Evolutionary conservation across 2,797 vertebrate species (phyloP), one percentile per base, ranked within the genome.

Genomic region (Phyllotis vaccarum): DNA sequence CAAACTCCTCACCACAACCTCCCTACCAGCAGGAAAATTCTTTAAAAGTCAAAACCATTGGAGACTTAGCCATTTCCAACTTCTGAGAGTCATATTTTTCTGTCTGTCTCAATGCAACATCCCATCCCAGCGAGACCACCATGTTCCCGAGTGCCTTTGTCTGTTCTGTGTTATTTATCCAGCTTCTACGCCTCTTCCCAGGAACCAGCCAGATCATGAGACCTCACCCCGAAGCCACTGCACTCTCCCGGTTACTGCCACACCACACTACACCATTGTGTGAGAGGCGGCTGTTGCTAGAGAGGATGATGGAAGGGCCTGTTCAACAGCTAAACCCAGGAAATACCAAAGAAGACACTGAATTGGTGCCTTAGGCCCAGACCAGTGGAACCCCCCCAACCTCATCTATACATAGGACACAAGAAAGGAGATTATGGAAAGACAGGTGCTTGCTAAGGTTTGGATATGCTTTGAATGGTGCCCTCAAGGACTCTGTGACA

Each of bases 91-190:
- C n/a, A 12, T 66, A 27, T 29, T 54, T 88, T 29, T 58, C 27
- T 1, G 3, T 49, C n/a, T 49, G 2, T 31, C 60, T 72, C 46
- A 31, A 72, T 72, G 27, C 43, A 22, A 40, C 4, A 12, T 70
- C 70, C 43, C 43, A 91, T 43, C 12, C 62, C 87, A 72, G 14
- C 2, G 31, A 89, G 68, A 87, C 22, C 22, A 54, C 46, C 43
- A 78, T 56, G 19, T 21, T 93, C 43, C 54, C 31, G 10, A n/a
- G 31, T 49, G 7, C 54, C n/a, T 90, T 64, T 68, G 49, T 81
- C 27, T 76, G 64, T 76, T 82, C n/a, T 96, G n/a, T 72, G 81
- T 91, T 83, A 62, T 79, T 27, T 43, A 60, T 27, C 58, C 40
- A 37, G 29, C 54, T 22, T 16, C 13, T 43, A 31, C 76, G 17